These are phyloP conservation scores for Agriopis leucophaearia DNA, from an alignment of 2,888 invertebrate genomes.

Conservation along the genomic window DNA sequence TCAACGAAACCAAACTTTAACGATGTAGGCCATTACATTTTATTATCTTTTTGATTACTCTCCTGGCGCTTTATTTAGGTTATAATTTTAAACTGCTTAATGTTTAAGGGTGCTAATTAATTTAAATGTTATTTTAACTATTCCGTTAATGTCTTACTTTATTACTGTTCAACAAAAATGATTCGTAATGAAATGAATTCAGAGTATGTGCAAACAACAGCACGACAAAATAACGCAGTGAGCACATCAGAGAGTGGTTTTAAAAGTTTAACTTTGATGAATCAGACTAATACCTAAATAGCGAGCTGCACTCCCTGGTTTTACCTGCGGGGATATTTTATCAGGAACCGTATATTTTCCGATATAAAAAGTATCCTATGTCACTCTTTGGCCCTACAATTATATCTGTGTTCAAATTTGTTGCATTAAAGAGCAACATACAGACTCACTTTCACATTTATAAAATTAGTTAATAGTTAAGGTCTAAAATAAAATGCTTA, in stretches of 20 bases:
- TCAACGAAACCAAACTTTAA: slow-evolving; percentile 35
- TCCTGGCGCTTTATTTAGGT: slow-evolving; percentile 36
- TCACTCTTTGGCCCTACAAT: too few species aligned
- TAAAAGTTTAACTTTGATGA: too few species aligned
- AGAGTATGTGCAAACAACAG: neutral
- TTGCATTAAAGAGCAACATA: too few species aligned
- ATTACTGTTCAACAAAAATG: neutral
- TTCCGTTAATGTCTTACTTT: slow-evolving; percentile 16
- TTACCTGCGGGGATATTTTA: too few species aligned
- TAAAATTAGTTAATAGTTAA: too few species aligned
- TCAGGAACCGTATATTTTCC: too few species aligned
- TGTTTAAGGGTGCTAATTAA: slow-evolving; percentile 25
- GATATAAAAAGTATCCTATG: too few species aligned
- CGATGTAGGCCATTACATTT: slow-evolving; percentile 45
- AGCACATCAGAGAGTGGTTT: neutral
- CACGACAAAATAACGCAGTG: neutral
- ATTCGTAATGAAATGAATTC: neutral
- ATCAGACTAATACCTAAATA: too few species aligned
- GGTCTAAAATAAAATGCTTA: slow-evolving; percentile 41
- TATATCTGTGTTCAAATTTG: too few species aligned
- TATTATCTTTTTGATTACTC: slow-evolving; percentile 39
- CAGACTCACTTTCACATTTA: too few species aligned
- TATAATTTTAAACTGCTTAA: slow-evolving; percentile 35
- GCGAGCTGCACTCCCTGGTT: too few species aligned
- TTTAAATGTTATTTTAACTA: slow-evolving; percentile 22